Conservation (phyloP, 2,888 invertebrate species). For the Apamea anceps region DNA sequence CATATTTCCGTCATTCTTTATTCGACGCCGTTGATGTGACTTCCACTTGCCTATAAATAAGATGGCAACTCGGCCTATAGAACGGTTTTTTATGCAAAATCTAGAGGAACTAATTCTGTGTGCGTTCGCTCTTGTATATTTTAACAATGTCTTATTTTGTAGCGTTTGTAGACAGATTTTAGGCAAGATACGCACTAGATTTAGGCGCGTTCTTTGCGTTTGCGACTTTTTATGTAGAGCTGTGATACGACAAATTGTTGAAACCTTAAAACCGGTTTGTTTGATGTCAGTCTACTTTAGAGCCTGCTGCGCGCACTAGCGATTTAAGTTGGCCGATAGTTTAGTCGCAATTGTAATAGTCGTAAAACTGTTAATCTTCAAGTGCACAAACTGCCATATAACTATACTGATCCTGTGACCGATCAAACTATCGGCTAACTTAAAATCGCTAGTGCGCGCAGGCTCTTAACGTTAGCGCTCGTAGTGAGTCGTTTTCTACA, state of each 20-base stretch:
- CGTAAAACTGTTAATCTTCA: too few species aligned
- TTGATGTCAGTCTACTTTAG: not conserved
- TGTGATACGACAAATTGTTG: conserved; percentile 5
- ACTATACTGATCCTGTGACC: too few species aligned
- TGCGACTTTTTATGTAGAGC: not conserved
- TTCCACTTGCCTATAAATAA: conserved; percentile 56
- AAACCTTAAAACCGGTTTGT: not conserved
- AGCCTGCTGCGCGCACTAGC: too few species aligned
- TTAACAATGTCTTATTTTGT: conserved; percentile 60
- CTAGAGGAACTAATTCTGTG: conserved; percentile 55
- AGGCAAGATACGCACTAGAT: conserved; percentile 20
- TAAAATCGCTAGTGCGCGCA: too few species aligned
- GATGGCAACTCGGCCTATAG: conserved; percentile 46
- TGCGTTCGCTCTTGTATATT: conserved; percentile 53
- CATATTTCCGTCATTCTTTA: conserved; percentile 63
- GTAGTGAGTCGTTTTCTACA: not conserved
- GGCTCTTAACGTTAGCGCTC: not conserved
- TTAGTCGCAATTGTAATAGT: too few species aligned
- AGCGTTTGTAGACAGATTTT: conserved; percentile 47
- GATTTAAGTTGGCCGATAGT: too few species aligned
- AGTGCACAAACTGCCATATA: too few species aligned
- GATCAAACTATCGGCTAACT: too few species aligned
- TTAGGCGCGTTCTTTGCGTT: not conserved
- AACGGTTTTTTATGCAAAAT: conserved; percentile 66
- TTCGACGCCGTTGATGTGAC: conserved; percentile 60